Base-by-base conservation (phyloP, 2,888 invertebrate genomes). In the Drosophila percnosoma region DNA sequence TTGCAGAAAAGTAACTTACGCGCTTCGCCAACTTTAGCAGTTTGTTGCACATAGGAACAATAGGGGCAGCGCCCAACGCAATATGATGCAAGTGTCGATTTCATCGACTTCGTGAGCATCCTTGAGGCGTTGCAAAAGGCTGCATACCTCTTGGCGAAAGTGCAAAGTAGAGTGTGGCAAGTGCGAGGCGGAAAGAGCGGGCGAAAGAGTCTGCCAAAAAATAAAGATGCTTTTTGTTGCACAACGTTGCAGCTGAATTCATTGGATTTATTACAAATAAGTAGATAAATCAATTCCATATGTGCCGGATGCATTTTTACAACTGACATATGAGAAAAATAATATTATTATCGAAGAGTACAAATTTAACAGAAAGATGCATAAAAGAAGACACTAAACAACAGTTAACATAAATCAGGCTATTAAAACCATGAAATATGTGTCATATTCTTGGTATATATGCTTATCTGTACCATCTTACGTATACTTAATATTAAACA, bases 61-160 rank as follows among this genome's bases (percentile, higher is more conserved):
- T 92, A 91, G 73, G 83, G 83, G 78, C 88, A 90, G 68, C 91
- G 93, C 87, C 93, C 92, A 61, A 87, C 91, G 81, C 77, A 80
- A 71, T 84, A 80, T 76, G 80, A 82, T 82, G 81, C 64, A 69
- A 63, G 67, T 54, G 74, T 62, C 40, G 74, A 58, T 78, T 91
- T 91, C 75, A 92, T 91, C 55, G 91, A 87, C 69, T 89, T 85
- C 92, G 92, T 92, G 86, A 92, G 93, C 66, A 90, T 92, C 66
- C 92, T 92, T 54, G 92, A 93, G 51, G 93, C 93, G 63, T 92
- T 92, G 62, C 92, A 93, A 71, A 93, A 92, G 65, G 92, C 92
- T 45, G 92, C 92, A 89, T 92, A 87, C 10, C 91, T 90, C 91
- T 92, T 91, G 82, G 82, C 92, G 96, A 97, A 94, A 90, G 96